phyloP scores from a whole-genome alignment of 2,888 invertebrate genomes.

The Drosophila histrio region DNA sequence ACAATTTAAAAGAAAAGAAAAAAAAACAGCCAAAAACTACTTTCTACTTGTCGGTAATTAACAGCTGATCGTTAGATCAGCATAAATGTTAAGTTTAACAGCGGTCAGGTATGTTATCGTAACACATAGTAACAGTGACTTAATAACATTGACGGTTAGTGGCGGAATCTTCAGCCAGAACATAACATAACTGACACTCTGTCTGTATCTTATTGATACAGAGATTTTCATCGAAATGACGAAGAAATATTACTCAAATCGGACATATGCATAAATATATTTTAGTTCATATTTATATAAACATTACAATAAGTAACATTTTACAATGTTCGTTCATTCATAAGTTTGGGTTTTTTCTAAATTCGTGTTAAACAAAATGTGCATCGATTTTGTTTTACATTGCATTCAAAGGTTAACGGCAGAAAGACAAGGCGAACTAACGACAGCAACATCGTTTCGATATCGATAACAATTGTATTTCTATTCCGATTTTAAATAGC shows the following conservation, averaged over 20 bases:
- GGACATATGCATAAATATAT: neutral
- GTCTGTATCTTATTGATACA: neutral
- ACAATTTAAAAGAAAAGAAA: too few relatives aligned
- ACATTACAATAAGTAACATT: neutral
- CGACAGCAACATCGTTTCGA: neutral
- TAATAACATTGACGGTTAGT: neutral
- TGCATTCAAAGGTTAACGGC: slow-evolving; percentile 25
- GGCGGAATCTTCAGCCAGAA: too few relatives aligned
- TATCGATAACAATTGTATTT: neutral
- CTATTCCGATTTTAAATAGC: neutral
- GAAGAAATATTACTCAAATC: neutral
- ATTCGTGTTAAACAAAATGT: slow-evolving; percentile 56
- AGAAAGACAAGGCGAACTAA: neutral
- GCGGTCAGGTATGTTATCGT: neutral
- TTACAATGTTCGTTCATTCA: slow-evolving; percentile 18
- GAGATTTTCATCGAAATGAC: neutral
- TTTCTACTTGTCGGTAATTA: neutral
- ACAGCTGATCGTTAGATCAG: neutral
- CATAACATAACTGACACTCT: too few relatives aligned
- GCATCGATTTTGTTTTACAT: slow-evolving; percentile 22
- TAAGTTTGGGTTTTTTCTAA: slow-evolving; percentile 40
- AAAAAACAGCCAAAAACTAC: neutral
- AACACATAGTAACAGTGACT: neutral
- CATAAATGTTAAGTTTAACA: neutral
- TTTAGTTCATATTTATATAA: neutral